phyloP scores from a whole-genome alignment of 2,888 invertebrate species.

The Oscheius myriophilus region DNA sequence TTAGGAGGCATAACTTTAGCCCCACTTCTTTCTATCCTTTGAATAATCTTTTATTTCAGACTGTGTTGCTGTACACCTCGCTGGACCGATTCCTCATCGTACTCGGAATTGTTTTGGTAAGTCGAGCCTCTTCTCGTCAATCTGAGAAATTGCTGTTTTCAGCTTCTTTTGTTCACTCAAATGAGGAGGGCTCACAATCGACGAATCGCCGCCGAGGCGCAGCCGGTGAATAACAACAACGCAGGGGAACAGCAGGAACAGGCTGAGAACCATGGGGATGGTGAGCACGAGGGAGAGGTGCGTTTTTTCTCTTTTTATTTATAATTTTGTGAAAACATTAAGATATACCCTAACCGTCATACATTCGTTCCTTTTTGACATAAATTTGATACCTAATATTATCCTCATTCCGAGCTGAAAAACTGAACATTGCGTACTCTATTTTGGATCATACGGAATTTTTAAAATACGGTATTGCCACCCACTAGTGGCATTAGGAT shows the following conservation, averaged over 20 bases:
- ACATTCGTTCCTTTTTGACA: not conserved
- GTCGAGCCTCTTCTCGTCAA: not conserved
- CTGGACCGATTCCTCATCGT: constrained; percentile 47
- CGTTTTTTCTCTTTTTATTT: not conserved
- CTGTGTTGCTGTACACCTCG: constrained; percentile 45
- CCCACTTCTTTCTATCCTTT: not conserved
- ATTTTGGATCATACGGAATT: too few relatives aligned
- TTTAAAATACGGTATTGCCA: too few relatives aligned
- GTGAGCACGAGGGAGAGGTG: constrained; percentile 9
- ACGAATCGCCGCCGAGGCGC: constrained; percentile 23
- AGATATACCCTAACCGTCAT: not conserved
- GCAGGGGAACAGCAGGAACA: constrained; percentile 36
- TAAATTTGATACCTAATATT: too few relatives aligned
- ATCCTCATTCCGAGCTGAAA: too few relatives aligned
- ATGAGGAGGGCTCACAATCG: constrained; percentile 28
- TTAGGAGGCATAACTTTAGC: not conserved
- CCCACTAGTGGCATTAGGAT: too few relatives aligned
- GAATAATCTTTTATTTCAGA: constrained; percentile 21
- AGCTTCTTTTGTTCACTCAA: constrained; percentile 29
- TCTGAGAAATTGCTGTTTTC: not conserved
- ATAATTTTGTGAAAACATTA: not conserved
- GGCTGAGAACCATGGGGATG: constrained; percentile 4
- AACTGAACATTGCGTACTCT: too few relatives aligned
- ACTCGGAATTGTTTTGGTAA: constrained; percentile 21
- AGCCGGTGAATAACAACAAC: constrained; percentile 47